Conservation (phyloP, 2,113 vertebrate genomes). For the Heterocephalus glaber region DNA sequence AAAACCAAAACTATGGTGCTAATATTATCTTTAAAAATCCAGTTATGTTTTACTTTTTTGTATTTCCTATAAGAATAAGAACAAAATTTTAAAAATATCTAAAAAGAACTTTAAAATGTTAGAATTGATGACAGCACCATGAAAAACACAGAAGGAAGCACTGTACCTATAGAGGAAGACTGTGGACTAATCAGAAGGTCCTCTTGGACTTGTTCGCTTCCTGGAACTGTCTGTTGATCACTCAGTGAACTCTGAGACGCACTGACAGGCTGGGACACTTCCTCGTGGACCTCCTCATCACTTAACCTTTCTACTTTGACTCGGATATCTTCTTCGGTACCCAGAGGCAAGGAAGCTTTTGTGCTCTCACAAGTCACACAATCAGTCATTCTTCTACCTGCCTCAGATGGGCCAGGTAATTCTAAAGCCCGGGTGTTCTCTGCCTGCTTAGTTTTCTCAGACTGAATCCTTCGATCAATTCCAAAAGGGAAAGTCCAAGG, state of each 20-base stretch:
- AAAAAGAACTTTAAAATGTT: conserved; percentile 38
- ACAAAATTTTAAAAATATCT: not conserved
- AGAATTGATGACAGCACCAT: not conserved
- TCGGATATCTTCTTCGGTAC: conserved; percentile 93
- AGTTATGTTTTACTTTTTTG: conserved; percentile 23
- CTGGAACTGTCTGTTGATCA: conserved; percentile 98
- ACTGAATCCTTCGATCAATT: conserved; percentile 94
- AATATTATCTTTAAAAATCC: conserved; percentile 18
- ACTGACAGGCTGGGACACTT: conserved; percentile 94
- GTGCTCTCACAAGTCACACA: conserved; percentile 96
- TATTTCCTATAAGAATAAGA: conserved; percentile 7
- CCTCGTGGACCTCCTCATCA: conserved; percentile 97
- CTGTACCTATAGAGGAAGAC: conserved; percentile 97
- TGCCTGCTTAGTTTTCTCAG: conserved; percentile 94
- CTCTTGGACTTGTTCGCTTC: conserved; percentile 97
- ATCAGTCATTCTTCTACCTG: conserved; percentile 90
- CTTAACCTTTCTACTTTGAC: conserved; percentile 98
- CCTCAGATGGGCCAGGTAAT: conserved; percentile 90
- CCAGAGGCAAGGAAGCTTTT: conserved; percentile 88
- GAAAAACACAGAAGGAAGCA: conserved; percentile 28
- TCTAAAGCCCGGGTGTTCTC: conserved; percentile 95
- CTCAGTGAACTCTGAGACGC: conserved; percentile 97
- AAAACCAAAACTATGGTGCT: not conserved
- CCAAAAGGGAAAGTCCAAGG: conserved; percentile 99
- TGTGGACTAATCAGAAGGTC: conserved; percentile 99